phyloP scores from a whole-genome alignment of 1,140 invertebrate species.

The Hypothenemus hampei region DNA sequence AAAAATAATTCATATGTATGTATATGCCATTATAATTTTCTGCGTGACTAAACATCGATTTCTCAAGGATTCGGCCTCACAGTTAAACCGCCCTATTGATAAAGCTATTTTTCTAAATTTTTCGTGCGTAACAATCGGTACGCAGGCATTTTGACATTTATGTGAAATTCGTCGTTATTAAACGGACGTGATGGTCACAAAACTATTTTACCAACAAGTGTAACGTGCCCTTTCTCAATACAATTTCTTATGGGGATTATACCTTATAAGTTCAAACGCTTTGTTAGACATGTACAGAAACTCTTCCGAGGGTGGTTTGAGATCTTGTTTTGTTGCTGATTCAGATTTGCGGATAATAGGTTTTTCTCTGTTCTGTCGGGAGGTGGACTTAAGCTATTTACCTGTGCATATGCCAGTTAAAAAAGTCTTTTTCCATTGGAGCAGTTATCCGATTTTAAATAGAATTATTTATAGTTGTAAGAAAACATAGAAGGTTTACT shows the following conservation, averaged over 20 bases:
- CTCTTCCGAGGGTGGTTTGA: slow-evolving; percentile 14
- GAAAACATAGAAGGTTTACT: no score
- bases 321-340: slow-evolving; percentile 20
- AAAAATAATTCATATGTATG: not conserved
- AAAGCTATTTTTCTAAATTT: slow-evolving; percentile 11
- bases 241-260: slow-evolving; percentile 18
- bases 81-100: not conserved
- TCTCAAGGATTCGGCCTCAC: no score
- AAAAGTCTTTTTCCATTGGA: not conserved
- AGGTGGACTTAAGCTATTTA: slow-evolving; percentile 15
- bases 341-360: slow-evolving; percentile 15
- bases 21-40: slow-evolving; percentile 8
- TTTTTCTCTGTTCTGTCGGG: slow-evolving; percentile 3
- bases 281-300: slow-evolving; percentile 17
- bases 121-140: slow-evolving; percentile 27
- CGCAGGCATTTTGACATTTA: slow-evolving; percentile 25
- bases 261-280: slow-evolving; percentile 19
- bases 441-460: no score
- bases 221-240: slow-evolving; percentile 10
- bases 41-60: slow-evolving; percentile 9
- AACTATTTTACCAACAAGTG: slow-evolving; percentile 24
- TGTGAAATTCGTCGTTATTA: slow-evolving; percentile 23
- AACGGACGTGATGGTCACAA: slow-evolving; percentile 21
- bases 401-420: slow-evolving; percentile 17
- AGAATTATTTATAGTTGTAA: no score